Base-by-base conservation (phyloP, 2,113 vertebrate species). In the Orycteropus afer region DNA sequence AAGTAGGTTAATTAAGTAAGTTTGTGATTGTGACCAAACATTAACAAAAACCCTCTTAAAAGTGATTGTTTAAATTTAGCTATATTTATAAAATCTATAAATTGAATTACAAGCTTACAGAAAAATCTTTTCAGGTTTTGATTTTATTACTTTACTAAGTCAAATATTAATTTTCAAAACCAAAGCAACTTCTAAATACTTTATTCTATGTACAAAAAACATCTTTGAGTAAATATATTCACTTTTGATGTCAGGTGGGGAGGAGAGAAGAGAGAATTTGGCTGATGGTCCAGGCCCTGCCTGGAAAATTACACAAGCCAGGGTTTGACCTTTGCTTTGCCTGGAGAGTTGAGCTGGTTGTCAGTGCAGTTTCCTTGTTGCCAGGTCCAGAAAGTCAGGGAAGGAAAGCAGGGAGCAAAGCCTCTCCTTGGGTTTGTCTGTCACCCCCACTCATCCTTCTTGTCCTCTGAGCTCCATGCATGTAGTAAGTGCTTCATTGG, bases 1-100 rank as follows among this genome's bases (percentile, higher is more conserved):
- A 96, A 94, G 69, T 88, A 71, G n/a, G n/a, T 83, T 89, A 94
- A 93, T 81, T 95, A 94, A 92, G 53, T 65, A 91, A 77, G 95
- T 94, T 88, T 86, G 49, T 59, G 83, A 93, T 91, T 94, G 47
- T 87, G 84, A 96, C 55, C 76, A 85, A 73, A 89, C 17, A 89
- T 80, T 92, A 84, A 87, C 89, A 91, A 86, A 95, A 81, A 51
- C 3, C 65, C 47, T 53, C 55, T 95, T 79, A 45, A 91, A 92
- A 93, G 20, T 53, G 34, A 78, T 89, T 83, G 55, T 86, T 92
- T 92, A 91, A 86, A 86, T 83, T 89, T 89, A 51, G 32, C 34
- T 78, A 5, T 82, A 42, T 53, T 47, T 81, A 61, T 84, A 92
- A 89, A 77, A 82, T 53, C 32, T 87, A 37, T 83, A 73, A 79